Base-by-base conservation (phyloP, 1,140 invertebrate genomes). In the Polypedilum pembai region DNA sequence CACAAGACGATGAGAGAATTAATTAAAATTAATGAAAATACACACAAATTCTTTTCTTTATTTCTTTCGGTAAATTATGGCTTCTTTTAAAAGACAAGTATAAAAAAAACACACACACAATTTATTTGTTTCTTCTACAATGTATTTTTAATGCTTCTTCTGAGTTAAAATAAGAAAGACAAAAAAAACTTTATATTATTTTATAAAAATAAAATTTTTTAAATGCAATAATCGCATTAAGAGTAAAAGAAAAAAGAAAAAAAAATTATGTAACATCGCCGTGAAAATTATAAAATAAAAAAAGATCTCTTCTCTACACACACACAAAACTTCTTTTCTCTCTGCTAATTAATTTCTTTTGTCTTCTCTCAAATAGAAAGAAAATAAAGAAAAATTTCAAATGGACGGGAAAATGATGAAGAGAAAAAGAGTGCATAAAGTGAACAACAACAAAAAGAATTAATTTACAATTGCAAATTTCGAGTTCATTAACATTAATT, bases 191-290 rank as follows among this genome's bases (percentile, higher is more conserved):
- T 33, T 33, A 33, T 33, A 33, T 33, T 33, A 33, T 33, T 33
- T 33, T 33, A 33, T 33, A 33, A 33, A 33, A 33, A 33, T 33
- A 33, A 56, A 56, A 56, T 12, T 12, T 56, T 45, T n/a, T 56
- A 56, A 56, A 56, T 56, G 45, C 45, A 56, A 56, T 56, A 56
- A 56, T 56, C 45, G 45, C 45, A 56, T 56, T 56, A n/a, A 56
- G n/a, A 56, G 45, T 4, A 45, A n/a, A n/a, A n/a, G 41, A n/a
- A 45, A 45, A 45, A 10, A 10, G 41, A 45, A 3, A n/a, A 56
- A n/a, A 56, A 56, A 56, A 56, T 56, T 56, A 56, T 56, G 45
- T 56, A 56, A 56, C 45, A 3, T 15, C n/a, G 45, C 45, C 45
- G 45, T 56, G 12, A 56, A 56, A 56, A 56, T 56, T 56, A 56